Evolutionary conservation across 2,888 invertebrate genomes (phyloP), one percentile per base, ranked within the genome.

Genomic region (Alcis repandata): DNA sequence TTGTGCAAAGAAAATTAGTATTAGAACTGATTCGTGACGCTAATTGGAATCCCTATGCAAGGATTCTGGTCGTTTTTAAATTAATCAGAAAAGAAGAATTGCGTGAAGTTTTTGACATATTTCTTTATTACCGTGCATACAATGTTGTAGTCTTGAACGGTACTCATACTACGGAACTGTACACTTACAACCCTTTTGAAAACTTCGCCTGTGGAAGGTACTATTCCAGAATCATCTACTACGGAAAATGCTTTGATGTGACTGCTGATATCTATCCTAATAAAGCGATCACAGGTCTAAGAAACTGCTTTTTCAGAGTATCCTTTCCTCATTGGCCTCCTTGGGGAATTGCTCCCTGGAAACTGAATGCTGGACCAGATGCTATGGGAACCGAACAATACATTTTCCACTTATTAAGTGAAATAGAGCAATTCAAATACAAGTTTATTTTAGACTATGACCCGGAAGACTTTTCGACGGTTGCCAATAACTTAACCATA

Each of bases 131-230:
- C 6, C 85, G 79, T 49, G 75, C 86, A 0, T 62, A 60, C 10
- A 75, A 86, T 38, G 84, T 80, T 0, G 22, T 88, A 1, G 64
- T 89, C 2, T 46, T 85, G 1, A 80, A 83, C 48, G 80, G 79
- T 11, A 79, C 73, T 0, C 27, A 41, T 0, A 72, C 82, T 1
- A 72, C 76, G 7, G 68, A 84, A 1, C 49, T 89, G 11, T 88
- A 82, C 63, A 79, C 85, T 0, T 90, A 88, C 66, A 84, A 90
- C 67, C 85, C 89, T 0, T 89, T 79, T 49, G 82, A 85, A 59
- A 83, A 89, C 49, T 84, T 79, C 54, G 81, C 80, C 0, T 90
- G 90, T 52, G 90, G 90, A 17, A 82, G 77, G 54, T 78, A 80
- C 38, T 89, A 83, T 60, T 72, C 74, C 2, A 67, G 74, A 36